These are phyloP conservation scores for Miopithecus talapoin DNA, from an alignment of 2,797 vertebrate genomes.

Conservation along the genomic window DNA sequence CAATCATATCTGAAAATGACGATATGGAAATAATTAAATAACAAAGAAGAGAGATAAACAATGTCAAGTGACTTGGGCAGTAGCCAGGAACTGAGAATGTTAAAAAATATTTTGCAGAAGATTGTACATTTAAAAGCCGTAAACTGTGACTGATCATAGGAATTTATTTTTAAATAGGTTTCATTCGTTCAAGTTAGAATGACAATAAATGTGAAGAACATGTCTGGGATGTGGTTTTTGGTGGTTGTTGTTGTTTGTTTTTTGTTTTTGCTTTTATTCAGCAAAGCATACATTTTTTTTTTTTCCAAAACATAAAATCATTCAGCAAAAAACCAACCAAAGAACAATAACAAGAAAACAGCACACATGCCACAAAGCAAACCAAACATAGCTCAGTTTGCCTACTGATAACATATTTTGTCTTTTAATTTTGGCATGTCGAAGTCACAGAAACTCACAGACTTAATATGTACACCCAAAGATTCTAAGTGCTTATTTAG, in stretches of 20 bases:
- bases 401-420: neutral
- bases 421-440: slow-evolving; percentile 10
- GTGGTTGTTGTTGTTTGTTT: neutral
- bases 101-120: slow-evolving; percentile 64
- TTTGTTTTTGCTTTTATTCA: slow-evolving; percentile 23
- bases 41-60: slow-evolving; percentile 1
- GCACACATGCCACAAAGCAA: slow-evolving; percentile 29
- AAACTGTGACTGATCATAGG: neutral
- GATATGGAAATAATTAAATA: slow-evolving; percentile 6
- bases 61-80: neutral
- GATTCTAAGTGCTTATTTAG: slow-evolving; percentile 47
- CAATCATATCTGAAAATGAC: neutral
- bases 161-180: slow-evolving; percentile 48
- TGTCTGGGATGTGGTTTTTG: neutral
- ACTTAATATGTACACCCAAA: slow-evolving; percentile 29
- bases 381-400: neutral
- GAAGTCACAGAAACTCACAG: slow-evolving; percentile 45
- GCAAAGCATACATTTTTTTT: slow-evolving; percentile 52
- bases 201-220: neutral
- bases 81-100: slow-evolving; percentile 33
- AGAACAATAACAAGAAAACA: neutral
- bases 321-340: neutral
- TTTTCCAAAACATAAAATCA: slow-evolving; percentile 36
- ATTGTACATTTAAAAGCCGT: neutral
- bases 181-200: slow-evolving; percentile 20